Evolutionary conservation across 2,113 vertebrate species (phyloP), one percentile per base, ranked within the genome.

Genomic region (Archocentrus centrarchus): DNA sequence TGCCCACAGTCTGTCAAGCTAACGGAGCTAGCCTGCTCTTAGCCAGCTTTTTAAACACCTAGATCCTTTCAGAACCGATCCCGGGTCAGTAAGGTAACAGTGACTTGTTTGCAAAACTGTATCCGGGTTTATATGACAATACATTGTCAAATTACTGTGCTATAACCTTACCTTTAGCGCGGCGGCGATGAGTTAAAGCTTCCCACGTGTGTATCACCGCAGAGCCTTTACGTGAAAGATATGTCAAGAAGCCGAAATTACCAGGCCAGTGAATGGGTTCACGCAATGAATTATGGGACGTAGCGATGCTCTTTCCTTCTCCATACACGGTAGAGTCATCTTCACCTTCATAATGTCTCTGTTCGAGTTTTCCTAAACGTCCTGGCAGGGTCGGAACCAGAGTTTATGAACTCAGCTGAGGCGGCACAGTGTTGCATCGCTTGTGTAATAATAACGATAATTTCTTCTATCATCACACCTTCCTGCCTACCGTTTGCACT

Each of bases 171-270:
- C 93, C 82, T 86, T 90, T 41, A 75, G 64, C 15, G 58, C 59
- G 14, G 24, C 18, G 75, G 11, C 70, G 1, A 35, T 11, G 14
- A n/a, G 70, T 63, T 66, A 11, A 7, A 41, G 7, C n/a, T 59
- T 39, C 60, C 80, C 93, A 95, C 94, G 94, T 95, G 94, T 77
- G 10, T 50, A 64, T 1, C 7, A n/a, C 39, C 85, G 1, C n/a
- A 93, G 83, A 92, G 59, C 44, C 68, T 93, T 24, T 17, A 7
- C 7, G 11, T 24, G 5, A 30, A 17, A 91, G 87, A 79, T 30
- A 0, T 3, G 15, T 79, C 57, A 17, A 3, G 8, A 17, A 27
- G 8, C 2, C 7, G 27, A 2, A n/a, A 24, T 5, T 63, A 55
- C 47, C 27, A 79, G 4, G 24, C 20, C 20, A 11, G 2, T n/a